A percentile compares a stretch with the other conserved stretches of the same genome.
These are phyloP conservation scores for Halcyon chelicuti DNA, from an alignment of 2,797 vertebrate species.

Conservation along the genomic window DNA sequence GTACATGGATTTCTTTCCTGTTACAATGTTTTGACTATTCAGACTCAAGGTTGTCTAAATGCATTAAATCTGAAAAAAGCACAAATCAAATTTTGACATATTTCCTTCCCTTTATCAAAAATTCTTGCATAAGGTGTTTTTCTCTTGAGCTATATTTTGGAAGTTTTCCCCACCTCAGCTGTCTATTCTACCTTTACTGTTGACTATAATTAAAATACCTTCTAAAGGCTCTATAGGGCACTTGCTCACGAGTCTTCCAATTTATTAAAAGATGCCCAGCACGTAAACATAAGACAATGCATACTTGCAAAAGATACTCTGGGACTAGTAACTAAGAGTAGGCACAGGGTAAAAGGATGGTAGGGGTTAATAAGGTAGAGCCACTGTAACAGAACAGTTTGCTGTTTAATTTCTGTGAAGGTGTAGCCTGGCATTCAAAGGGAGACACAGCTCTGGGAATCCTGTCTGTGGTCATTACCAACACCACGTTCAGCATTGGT, in stretches of 20 bases:
- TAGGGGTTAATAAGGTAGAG: neutral
- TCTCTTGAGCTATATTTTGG: neutral
- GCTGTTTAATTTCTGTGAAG: neutral
- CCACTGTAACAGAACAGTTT: neutral
- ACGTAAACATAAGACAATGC: neutral
- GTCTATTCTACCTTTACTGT: neutral
- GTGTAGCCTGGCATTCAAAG: neutral
- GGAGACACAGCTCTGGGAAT: neutral
- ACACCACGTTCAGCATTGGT: fast-evolving
- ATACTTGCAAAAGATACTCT: neutral
- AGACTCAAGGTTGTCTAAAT: neutral
- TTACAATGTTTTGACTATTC: neutral
- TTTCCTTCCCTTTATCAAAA: neutral
- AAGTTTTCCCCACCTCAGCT: neutral
- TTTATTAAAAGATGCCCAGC: neutral
- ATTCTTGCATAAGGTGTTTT: fast-evolving
- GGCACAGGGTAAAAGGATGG: neutral
- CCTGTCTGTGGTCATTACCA: neutral
- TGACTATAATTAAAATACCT: neutral
- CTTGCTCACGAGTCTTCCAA: neutral
- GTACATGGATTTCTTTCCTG: neutral
- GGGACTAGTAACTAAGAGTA: neutral
- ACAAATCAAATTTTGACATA: neutral
- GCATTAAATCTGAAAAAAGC: neutral
- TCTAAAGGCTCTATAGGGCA: neutral